Base-by-base conservation (phyloP, 1,140 invertebrate genomes). In the Argopecten irradians region DNA sequence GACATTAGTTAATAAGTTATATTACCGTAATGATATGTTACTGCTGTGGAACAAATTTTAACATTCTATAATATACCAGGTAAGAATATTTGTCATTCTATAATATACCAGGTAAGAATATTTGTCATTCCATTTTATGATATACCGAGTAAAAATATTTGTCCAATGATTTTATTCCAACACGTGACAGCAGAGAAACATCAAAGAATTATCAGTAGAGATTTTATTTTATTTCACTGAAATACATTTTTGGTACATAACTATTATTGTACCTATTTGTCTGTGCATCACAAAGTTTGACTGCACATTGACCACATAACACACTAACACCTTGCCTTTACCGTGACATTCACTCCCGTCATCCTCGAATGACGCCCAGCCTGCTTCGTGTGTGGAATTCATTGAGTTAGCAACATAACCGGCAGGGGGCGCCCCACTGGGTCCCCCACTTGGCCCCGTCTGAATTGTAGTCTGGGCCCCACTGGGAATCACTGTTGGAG, bases 341-440 rank as follows among this genome's bases (percentile, higher is more conserved):
- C 93, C 93, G 89, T 94, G 93, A 91, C 92, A 71, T 71, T 71
- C 55, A 28, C 55, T 93, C 88, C 94, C 93, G 86, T 95, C 94
- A 89, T 95, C 95, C 85, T 95, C 94, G 93, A 95, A 95, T 35
- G 93, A 93, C 3, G 94, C 92, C 94, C 94, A 95, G 33, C 93
- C 94, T 86, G 36, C 91, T 82, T 94, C 93, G 88, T 91, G 90
- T 84, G 88, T 92, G 16, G 90, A 91, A 88, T 91, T 91, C 34
- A 88, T 84, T 43, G 85, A 86, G 34, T 85, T 82, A 85, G 71
- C 55, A 86, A 41, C 55, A 71, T 71, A 71, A 71, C 55, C 55
- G 1, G 84, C 34, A 35, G 84, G 36, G 41, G 86, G 22, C 55
- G 22, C 55, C 28, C 55, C 55, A 71, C 55, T 71, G 0, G 55